phyloP scores from a whole-genome alignment of 2,797 vertebrate species.

The Dermochelys coriacea region DNA sequence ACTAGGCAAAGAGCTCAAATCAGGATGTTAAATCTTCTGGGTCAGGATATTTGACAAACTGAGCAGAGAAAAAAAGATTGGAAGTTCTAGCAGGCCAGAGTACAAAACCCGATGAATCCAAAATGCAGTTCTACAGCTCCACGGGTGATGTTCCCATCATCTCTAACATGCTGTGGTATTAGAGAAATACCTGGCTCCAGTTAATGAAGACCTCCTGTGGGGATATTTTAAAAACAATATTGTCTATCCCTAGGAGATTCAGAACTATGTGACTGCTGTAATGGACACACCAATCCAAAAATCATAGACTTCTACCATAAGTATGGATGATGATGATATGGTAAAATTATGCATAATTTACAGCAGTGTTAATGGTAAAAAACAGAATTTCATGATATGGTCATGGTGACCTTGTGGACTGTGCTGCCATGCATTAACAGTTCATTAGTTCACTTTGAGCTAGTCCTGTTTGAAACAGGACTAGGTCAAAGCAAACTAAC shows the following conservation, averaged over 20 bases:
- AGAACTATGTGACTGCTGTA: neutral
- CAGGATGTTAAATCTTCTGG: neutral
- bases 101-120: neutral
- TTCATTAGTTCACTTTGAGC: no score
- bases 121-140: neutral
- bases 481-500: no score
- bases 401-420: no score
- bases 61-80: neutral
- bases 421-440: no score
- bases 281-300: neutral
- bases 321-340: no score
- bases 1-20: neutral
- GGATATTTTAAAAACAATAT: neutral
- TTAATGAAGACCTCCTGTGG: neutral
- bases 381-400: neutral
- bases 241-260: neutral
- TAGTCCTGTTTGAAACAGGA: no score
- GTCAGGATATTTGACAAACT: neutral
- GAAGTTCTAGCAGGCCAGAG: neutral
- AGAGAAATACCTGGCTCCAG: neutral
- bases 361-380: neutral
- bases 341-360: neutral
- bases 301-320: neutral
- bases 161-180: neutral
- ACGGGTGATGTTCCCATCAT: neutral